Base-by-base conservation (phyloP, 1,140 invertebrate genomes). In the Heliothis subflexa region DNA sequence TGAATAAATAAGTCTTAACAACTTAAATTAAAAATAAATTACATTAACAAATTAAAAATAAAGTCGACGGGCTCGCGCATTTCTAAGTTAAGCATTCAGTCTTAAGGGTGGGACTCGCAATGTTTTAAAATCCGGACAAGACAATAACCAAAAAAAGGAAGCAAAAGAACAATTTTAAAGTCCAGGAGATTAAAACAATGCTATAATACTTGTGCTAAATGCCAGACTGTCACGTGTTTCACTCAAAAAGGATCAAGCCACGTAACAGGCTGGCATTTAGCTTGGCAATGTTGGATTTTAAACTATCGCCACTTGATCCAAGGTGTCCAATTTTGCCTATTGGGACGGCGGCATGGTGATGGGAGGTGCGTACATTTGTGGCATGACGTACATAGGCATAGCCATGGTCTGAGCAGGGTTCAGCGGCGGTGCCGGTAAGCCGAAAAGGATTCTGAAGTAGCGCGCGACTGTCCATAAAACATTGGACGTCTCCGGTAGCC, bases 11-110 rank as follows among this genome's bases (percentile, higher is more conserved):
- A 88, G 59, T 79, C 88, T 93, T 93, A 90, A 87, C 80, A 88
- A 83, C 89, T 88, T 90, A 89, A 81, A 82, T 83, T 83, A 89
- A 88, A 55, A 89, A 57, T 92, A 91, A 91, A 88, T 93, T 90
- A 91, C 66, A 83, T 74, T 85, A 40, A 84, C 49, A 76, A 84
- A 74, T 85, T 83, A 85, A 82, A 87, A 93, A 89, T 87, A 92
- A 92, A 93, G 92, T 93, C 93, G 93, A 94, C 93, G 93, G 91
- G 91, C 88, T 93, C 92, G 90, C 91, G 86, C 88, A 85, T 87
- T 87, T 85, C 83, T 85, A 78, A 85, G 78, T 54, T 47, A 83
- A 87, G 80, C 84, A 25, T 83, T 89, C 89, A 92, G 88, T 93
- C 86, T 94, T 90, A 86, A 85, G 71, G 71, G 61, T 68, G 47